A percentile compares a stretch with the other conserved stretches of the same genome.
phyloP scores from a whole-genome alignment of 2,888 invertebrate genomes.

The Drosophila anomalipes region DNA sequence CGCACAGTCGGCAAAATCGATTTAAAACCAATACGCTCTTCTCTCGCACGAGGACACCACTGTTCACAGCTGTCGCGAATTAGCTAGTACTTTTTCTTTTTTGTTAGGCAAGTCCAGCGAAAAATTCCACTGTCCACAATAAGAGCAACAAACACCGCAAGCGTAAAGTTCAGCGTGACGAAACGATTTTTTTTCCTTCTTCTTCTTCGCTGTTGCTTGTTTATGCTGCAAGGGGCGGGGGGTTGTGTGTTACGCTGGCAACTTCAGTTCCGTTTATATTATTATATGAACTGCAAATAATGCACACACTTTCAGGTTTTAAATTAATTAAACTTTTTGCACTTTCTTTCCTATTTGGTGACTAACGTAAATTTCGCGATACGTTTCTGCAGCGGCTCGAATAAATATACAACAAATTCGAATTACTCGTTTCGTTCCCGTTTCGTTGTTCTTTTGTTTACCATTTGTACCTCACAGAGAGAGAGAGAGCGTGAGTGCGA shows the following conservation, averaged over 20 bases:
- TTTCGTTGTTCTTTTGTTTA: slow-evolving; percentile 59
- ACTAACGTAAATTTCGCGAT: slow-evolving; percentile 53
- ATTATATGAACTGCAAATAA: slow-evolving; percentile 24
- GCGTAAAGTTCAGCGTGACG: slow-evolving; percentile 66
- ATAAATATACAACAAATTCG: slow-evolving; percentile 67
- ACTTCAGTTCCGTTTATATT: slow-evolving; percentile 22
- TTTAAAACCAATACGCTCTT: slow-evolving; percentile 66
- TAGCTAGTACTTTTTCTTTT: slow-evolving; percentile 1
- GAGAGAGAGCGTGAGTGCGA: slow-evolving; percentile 10
- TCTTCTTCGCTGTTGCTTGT: slow-evolving; percentile 29
- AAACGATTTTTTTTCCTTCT: slow-evolving; percentile 53
- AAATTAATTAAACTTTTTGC: slow-evolving; percentile 51
- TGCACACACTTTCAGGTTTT: slow-evolving; percentile 31
- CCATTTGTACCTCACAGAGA: slow-evolving; percentile 39
- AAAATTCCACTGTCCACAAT: slow-evolving; percentile 40
- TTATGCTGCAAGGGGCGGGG: slow-evolving; percentile 10
- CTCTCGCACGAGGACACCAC: slow-evolving; percentile 36
- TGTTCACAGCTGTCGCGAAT: slow-evolving; percentile 18
- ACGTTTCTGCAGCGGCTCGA: slow-evolving; percentile 59
- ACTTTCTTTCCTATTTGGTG: slow-evolving; percentile 49
- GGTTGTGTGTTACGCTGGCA: slow-evolving; percentile 39
- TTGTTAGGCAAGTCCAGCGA: slow-evolving; percentile 10
- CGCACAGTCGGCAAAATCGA: slow-evolving; percentile 76
- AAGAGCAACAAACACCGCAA: slow-evolving; percentile 35
- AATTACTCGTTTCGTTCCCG: slow-evolving; percentile 53